Percentiles rank a stretch among this genome's conserved stretches.
phyloP scores from a whole-genome alignment of 2,113 vertebrate genomes.

The Mustela nigripes region DNA sequence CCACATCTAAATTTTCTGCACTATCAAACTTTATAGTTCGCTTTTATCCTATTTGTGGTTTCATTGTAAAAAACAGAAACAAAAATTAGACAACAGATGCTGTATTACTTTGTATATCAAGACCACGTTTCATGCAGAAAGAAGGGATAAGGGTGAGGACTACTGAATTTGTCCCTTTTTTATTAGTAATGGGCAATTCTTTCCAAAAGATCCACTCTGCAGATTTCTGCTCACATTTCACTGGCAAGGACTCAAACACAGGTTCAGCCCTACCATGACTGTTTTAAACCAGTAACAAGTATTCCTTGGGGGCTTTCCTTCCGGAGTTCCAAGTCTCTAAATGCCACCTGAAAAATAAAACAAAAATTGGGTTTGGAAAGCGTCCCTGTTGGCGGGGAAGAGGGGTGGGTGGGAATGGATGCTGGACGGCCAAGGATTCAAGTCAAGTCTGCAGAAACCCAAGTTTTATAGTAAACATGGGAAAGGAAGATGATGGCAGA shows the following conservation, averaged over 20 bases:
- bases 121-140: neutral
- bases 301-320: neutral
- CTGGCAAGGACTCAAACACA: neutral
- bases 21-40: neutral
- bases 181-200: neutral
- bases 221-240: slow-evolving; percentile 35
- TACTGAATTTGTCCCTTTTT: neutral
- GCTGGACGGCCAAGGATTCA: neutral
- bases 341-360: neutral
- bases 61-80: neutral
- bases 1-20: neutral
- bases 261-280: neutral
- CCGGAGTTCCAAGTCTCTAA: neutral
- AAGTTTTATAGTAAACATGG: neutral
- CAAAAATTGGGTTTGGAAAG: neutral
- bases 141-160: neutral
- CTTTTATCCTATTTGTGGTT: neutral
- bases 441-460: neutral
- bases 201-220: neutral
- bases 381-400: neutral
- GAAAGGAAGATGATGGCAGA: neutral
- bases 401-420: neutral
- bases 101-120: neutral
- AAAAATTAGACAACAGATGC: neutral
- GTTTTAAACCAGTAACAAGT: neutral